Evolutionary conservation across 2,888 invertebrate genomes (phyloP).

Genomic region (Ectropis crepuscularia): DNA sequence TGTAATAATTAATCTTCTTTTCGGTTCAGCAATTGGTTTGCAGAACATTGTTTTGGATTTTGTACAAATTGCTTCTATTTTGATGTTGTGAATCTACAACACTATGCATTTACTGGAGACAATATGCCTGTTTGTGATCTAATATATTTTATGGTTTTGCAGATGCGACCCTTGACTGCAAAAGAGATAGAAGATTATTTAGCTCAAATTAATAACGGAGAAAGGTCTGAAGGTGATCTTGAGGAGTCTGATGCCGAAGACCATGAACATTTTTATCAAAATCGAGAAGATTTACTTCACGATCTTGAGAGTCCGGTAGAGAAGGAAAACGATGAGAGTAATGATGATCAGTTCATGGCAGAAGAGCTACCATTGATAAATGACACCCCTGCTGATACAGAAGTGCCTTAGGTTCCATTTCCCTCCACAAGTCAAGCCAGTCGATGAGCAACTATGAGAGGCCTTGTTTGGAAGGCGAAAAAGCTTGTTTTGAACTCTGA

Average conservation of each 20-base stretch:
- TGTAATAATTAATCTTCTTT: conserved; percentile 49
- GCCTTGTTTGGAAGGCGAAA: conserved; percentile 51
- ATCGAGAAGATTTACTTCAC: conserved; percentile 48
- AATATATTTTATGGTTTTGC: conserved; percentile 43
- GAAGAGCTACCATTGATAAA: conserved; percentile 49
- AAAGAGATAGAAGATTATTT: conserved; percentile 51
- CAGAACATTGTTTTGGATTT: conserved; percentile 43
- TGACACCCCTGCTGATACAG: conserved; percentile 43
- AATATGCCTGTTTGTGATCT: conserved; percentile 39
- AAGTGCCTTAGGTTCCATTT: conserved; percentile 51
- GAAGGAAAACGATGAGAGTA: conserved; percentile 47
- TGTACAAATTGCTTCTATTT: conserved; percentile 43
- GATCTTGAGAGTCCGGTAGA: conserved; percentile 50
- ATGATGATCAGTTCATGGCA: conserved; percentile 47
- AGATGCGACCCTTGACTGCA: conserved; percentile 47
- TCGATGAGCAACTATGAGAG: conserved; percentile 50
- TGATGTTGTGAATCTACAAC: conserved; percentile 45
- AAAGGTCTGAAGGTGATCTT: conserved; percentile 51
- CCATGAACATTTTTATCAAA: conserved; percentile 49
- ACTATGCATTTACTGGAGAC: conserved; percentile 26
- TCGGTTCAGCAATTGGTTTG: conserved; percentile 43
- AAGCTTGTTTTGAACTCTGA: conserved; percentile 51
- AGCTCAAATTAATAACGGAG: conserved; percentile 48
- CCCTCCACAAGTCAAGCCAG: conserved; percentile 51
- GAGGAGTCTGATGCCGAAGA: conserved; percentile 50